These are phyloP conservation scores for Platorchestia sp. DNA, from an alignment of 1,140 invertebrate species.

Conservation along the genomic window DNA sequence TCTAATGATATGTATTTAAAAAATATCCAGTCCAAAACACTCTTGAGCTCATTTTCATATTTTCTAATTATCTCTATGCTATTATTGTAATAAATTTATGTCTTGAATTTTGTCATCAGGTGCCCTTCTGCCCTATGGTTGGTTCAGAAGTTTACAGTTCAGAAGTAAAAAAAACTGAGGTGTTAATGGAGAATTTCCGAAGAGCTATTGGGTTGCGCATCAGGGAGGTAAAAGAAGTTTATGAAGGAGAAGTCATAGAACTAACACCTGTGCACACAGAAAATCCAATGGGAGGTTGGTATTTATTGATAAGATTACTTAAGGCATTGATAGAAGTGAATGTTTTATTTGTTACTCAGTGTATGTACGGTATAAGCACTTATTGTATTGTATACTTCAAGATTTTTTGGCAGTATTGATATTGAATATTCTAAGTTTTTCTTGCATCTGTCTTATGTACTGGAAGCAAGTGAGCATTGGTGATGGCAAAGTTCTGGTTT, in stretches of 20 bases:
- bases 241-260: slow-evolving; percentile 99
- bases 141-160: slow-evolving; percentile 99
- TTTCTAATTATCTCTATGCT: background rate
- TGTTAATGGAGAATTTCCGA: slow-evolving; percentile 99
- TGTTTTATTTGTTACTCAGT: background rate
- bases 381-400: too few relatives aligned
- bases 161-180: slow-evolving; percentile 99
- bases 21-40: too few relatives aligned
- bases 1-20: background rate
- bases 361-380: background rate
- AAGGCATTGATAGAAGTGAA: background rate
- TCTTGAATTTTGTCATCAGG: slow-evolving; percentile 68
- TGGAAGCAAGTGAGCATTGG: too few relatives aligned
- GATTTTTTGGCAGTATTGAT: too few relatives aligned
- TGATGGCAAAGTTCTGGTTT: too few relatives aligned
- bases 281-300: slow-evolving; percentile 90
- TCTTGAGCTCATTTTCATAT: background rate
- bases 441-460: too few relatives aligned
- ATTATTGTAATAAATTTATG: background rate
- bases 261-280: slow-evolving; percentile 97
- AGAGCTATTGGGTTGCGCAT: slow-evolving; percentile 95
- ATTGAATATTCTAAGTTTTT: too few relatives aligned
- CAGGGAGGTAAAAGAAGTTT: slow-evolving; percentile 99
- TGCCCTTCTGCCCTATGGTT: slow-evolving; percentile 99
- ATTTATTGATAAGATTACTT: background rate